Percentiles rank a stretch among this genome's conserved stretches.
phyloP scores from a whole-genome alignment of 2,113 vertebrate genomes.

The Picathartes gymnocephalus region DNA sequence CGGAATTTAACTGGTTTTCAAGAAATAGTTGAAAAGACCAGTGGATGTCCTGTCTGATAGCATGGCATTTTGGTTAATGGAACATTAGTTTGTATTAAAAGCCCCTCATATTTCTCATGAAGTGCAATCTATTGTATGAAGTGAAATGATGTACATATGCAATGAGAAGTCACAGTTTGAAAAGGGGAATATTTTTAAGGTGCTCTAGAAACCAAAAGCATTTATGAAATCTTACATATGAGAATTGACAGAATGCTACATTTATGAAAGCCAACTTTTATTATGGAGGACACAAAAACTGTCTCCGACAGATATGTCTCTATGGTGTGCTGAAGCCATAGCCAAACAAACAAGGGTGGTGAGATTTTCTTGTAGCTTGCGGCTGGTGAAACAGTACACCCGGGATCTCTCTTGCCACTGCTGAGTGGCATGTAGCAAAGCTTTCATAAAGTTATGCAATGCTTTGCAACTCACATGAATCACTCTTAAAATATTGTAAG shows the following conservation, averaged over 20 bases:
- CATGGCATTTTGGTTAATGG: neutral
- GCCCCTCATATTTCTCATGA: neutral
- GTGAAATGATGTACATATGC: neutral
- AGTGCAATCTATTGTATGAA: neutral
- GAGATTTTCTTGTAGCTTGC: neutral
- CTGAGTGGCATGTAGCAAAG: neutral
- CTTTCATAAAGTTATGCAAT: neutral
- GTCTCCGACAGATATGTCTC: neutral
- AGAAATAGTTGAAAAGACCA: neutral
- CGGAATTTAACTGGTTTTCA: neutral
- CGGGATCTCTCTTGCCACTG: neutral
- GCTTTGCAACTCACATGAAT: neutral
- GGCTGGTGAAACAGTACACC: neutral
- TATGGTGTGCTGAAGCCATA: neutral
- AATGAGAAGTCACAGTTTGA: neutral
- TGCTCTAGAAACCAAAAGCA: neutral
- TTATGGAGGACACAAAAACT: neutral
- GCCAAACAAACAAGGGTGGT: neutral
- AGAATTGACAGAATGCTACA: neutral
- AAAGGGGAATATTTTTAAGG: neutral
- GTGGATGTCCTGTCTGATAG: neutral
- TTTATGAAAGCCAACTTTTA: neutral
- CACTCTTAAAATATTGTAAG: conserved; percentile 7
- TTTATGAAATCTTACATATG: neutral
- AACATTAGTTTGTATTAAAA: neutral